Evolutionary conservation across 2,888 invertebrate species (phyloP), one percentile per base, ranked within the genome.

Genomic region (Melitaea athalia): DNA sequence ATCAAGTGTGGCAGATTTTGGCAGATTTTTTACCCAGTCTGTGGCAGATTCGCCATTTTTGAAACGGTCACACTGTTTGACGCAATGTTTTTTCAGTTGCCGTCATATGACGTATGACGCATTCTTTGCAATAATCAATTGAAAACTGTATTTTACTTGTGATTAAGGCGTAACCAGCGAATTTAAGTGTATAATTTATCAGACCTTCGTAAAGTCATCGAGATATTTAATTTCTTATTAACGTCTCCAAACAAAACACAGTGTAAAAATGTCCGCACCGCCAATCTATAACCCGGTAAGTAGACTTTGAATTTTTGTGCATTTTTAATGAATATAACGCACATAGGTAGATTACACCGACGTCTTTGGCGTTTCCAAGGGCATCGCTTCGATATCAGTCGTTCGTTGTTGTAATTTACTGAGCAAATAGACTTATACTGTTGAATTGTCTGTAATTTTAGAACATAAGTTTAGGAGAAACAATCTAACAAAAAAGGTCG

Each of bases 281-380:
- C 85, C 87, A 2, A 88, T 91, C 42, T 91, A 89, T 81, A 91
- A 84, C 72, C 91, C 91, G 72, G 91, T 92, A 79, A 86, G 91
- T 83, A 63, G 59, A 72, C 68, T 57, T 71, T 24, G 64, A 65
- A 24, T 69, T 72, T 59, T 63, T 68, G 63, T 64, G 52, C 69
- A 70, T 69, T 74, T 68, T 67, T 64, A 59, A 63, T 64, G 64
- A 74, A 75, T 68, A 64, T 62, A 59, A 64, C 65, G 60, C 62
- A 68, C 64, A 75, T 70, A 72, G 72, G 53, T 67, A 52, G 33
- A n/a, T 52, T 66, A 66, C 47, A 69, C 70, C 71, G 73, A 73
- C 68, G 74, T 74, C 78, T 79, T 79, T 77, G 79, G 77, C 76
- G 65, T 75, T 81, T 75, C 83, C 87, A 89, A 89, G 89, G 90